phyloP scores from a whole-genome alignment of 2,888 invertebrate species.

The Tiliacea aurago region DNA sequence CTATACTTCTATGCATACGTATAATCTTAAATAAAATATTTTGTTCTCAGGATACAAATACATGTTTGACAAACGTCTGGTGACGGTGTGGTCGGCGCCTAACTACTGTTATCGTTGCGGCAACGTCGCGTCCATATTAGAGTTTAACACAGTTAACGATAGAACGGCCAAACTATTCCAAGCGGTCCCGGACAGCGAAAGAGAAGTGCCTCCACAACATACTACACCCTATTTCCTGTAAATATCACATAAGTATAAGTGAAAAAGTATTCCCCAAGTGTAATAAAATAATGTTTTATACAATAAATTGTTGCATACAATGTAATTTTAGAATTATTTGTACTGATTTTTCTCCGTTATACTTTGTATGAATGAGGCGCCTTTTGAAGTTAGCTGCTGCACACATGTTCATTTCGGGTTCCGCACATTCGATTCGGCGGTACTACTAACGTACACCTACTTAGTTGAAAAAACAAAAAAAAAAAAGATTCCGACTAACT shows the following conservation, averaged over 20 bases:
- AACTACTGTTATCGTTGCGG: conserved; percentile 99
- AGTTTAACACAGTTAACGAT: conserved; percentile 95
- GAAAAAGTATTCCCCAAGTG: conserved; percentile 77
- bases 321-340: conserved; percentile 18
- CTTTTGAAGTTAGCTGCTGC: neutral
- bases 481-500: too few species aligned
- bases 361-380: neutral
- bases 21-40: neutral
- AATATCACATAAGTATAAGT: conserved; percentile 69
- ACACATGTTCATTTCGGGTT: neutral
- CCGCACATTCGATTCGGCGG: neutral
- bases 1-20: neutral
- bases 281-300: conserved; percentile 78
- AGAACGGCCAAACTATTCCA: conserved; percentile 96
- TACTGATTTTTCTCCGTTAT: neutral
- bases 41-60: conserved; percentile 96
- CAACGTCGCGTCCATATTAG: conserved; percentile 98
- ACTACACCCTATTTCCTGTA: conserved; percentile 99
- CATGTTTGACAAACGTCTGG: conserved; percentile 99
- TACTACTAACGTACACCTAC: too few species aligned
- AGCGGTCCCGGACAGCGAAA: conserved; percentile 98
- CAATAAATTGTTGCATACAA: conserved; percentile 82
- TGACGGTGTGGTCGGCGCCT: conserved; percentile 99
- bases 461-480: neutral
- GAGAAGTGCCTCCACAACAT: conserved; percentile 97